phyloP scores from a whole-genome alignment of 2,888 invertebrate genomes.

The Apotomis turbidana region DNA sequence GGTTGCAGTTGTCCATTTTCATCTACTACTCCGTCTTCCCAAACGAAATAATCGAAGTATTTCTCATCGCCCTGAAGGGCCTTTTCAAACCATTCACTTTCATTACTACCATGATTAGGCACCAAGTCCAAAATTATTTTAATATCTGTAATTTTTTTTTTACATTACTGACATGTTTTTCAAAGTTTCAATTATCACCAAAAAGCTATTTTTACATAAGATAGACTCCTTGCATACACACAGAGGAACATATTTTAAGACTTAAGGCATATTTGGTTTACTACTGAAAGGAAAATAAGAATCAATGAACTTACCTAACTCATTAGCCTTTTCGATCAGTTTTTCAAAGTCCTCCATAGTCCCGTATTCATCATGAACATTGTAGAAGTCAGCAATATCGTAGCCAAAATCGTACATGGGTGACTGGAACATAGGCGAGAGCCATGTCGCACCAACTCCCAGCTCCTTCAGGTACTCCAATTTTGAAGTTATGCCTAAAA shows the following conservation, averaged over 20 bases:
- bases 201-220: too few species aligned
- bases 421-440: conserved; percentile 89
- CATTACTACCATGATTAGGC: conserved; percentile 90
- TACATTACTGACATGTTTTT: too few species aligned
- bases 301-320: conserved; percentile 63
- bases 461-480: conserved; percentile 86
- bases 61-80: conserved; percentile 86
- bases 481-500: conserved; percentile 83
- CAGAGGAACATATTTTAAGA: too few species aligned
- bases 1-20: conserved; percentile 79
- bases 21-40: conserved; percentile 85
- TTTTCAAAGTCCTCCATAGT: conserved; percentile 88
- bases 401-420: conserved; percentile 93
- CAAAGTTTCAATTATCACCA: too few species aligned
- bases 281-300: too few species aligned
- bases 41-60: conserved; percentile 90
- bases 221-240: too few species aligned
- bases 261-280: too few species aligned
- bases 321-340: conserved; percentile 82
- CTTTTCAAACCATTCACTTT: conserved; percentile 93
- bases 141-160: conserved; percentile 65
- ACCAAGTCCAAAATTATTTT: conserved; percentile 88
- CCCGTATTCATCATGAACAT: conserved; percentile 88
- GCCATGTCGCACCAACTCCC: conserved; percentile 89
- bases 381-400: conserved; percentile 89